phyloP scores from a whole-genome alignment of 2,888 invertebrate species.

The Lepidocyrtoides sp. region DNA sequence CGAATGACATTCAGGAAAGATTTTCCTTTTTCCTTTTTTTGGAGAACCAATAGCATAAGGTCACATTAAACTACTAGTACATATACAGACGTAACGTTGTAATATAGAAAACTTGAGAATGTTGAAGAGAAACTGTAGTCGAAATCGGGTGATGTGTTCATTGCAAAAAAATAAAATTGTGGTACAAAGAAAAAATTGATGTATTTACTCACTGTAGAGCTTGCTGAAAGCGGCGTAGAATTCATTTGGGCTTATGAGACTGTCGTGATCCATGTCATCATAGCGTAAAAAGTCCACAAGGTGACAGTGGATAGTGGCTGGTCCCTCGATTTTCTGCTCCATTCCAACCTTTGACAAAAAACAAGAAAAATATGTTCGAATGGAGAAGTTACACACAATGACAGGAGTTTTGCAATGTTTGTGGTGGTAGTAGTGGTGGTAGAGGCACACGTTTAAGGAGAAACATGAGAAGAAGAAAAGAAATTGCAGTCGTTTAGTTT shows the following conservation, averaged over 20 bases:
- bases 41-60: background rate
- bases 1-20: background rate
- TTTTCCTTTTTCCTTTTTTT: background rate
- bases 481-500: constrained; percentile 75
- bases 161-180: constrained; percentile 18
- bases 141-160: constrained; percentile 6
- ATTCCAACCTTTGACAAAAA: constrained; percentile 74
- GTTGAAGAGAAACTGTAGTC: background rate
- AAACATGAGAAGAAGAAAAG: constrained; percentile 37
- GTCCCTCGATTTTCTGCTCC: constrained; percentile 79
- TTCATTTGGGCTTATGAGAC: constrained; percentile 90
- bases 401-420: background rate
- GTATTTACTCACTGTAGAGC: constrained; percentile 87
- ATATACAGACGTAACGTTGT: background rate
- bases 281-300: constrained; percentile 90
- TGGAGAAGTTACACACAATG: background rate
- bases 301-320: constrained; percentile 77
- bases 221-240: constrained; percentile 93
- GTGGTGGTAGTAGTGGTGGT: background rate
- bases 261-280: constrained; percentile 91
- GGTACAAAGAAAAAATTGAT: background rate
- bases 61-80: background rate
- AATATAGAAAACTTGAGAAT: background rate
- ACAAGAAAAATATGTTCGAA: constrained; percentile 1
- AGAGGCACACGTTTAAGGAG: background rate